A percentile compares a stretch with the other conserved stretches of the same genome.
These are phyloP conservation scores for Leucosticte australis DNA, from an alignment of 2,113 vertebrate species.

Conservation along the genomic window DNA sequence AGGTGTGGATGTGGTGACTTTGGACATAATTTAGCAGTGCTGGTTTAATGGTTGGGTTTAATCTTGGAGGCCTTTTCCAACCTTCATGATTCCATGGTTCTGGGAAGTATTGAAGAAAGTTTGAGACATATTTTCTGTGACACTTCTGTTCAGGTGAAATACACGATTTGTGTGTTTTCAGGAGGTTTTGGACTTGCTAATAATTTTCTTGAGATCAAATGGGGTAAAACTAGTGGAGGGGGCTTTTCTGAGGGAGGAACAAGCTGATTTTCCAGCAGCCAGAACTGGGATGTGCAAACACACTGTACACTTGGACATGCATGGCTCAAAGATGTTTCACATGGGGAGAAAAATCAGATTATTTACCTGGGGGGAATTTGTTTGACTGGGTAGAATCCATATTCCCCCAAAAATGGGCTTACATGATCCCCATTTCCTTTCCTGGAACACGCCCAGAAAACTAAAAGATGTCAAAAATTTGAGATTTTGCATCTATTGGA, in stretches of 20 bases:
- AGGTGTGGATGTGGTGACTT: neutral
- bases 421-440: neutral
- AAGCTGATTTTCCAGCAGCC: neutral
- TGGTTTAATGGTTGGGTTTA: neutral
- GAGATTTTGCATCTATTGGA: neutral
- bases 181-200: neutral
- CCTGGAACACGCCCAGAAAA: neutral
- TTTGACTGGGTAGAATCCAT: neutral
- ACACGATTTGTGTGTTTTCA: neutral
- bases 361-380: accelerated
- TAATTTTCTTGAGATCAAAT: neutral
- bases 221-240: neutral
- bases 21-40: neutral
- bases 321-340: neutral
- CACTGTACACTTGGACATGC: neutral
- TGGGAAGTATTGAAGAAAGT: neutral
- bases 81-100: neutral
- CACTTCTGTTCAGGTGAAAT: neutral
- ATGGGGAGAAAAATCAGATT: neutral
- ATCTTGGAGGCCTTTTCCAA: neutral
- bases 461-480: neutral
- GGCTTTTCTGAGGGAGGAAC: neutral
- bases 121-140: accelerated
- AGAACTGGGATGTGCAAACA: neutral
- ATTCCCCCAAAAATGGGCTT: neutral